phyloP scores from a whole-genome alignment of 2,888 invertebrate species.

The Pyrrhosoma nymphula region DNA sequence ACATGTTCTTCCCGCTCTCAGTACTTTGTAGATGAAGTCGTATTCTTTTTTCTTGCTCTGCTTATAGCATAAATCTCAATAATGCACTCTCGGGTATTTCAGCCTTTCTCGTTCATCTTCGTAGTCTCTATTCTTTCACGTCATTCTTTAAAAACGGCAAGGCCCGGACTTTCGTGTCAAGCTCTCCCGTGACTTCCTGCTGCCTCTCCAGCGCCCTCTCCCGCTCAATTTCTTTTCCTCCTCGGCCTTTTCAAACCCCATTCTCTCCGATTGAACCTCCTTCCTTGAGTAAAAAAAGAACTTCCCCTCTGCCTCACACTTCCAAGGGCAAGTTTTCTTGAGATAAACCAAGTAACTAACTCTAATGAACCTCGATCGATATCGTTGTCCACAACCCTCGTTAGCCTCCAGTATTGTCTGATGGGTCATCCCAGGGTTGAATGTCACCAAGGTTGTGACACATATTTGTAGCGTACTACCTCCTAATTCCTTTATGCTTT shows the following conservation, averaged over 20 bases:
- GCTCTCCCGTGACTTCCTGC: background rate
- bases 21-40: too few relatives aligned
- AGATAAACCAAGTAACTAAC: constrained; percentile 13
- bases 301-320: background rate
- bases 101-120: too few relatives aligned
- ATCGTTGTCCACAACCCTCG: background rate
- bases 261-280: background rate
- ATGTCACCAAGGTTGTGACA: constrained; percentile 2
- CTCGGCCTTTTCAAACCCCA: background rate
- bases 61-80: too few relatives aligned
- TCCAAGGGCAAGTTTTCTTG: background rate
- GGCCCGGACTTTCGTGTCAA: too few relatives aligned
- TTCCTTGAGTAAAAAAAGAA: background rate
- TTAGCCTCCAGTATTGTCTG: background rate
- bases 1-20: too few relatives aligned
- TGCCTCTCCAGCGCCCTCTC: background rate
- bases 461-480: background rate
- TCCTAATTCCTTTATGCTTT: background rate
- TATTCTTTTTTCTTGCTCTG: too few relatives aligned
- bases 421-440: background rate
- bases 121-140: too few relatives aligned
- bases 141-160: too few relatives aligned
- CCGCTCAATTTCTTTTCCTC: background rate
- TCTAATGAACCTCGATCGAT: constrained; percentile 24
- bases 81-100: too few relatives aligned